A percentile compares a stretch with the other conserved stretches of the same genome.
phyloP scores from a whole-genome alignment of 2,888 invertebrate genomes.

The Acanthosepion pharaonis region DNA sequence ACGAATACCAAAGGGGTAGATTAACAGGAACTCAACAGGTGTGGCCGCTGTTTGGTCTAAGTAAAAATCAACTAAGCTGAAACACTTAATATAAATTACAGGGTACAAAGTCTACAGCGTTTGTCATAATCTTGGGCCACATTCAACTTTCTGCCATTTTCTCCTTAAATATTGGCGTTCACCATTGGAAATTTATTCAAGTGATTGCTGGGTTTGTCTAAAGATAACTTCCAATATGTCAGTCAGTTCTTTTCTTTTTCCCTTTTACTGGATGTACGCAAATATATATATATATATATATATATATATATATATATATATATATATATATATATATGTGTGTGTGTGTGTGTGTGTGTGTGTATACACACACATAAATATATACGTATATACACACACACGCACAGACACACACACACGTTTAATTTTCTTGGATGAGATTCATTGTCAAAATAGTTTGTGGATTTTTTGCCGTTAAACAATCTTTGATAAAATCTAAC shows the following conservation, averaged over 20 bases:
- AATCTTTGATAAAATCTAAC: no score
- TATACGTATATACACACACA: no score
- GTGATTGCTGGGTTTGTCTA: background rate
- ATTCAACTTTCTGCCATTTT: background rate
- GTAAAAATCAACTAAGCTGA: background rate
- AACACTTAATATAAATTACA: background rate
- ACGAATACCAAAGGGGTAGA: background rate
- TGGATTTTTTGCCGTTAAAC: no score
- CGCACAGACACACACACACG: no score
- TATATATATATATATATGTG: no score
- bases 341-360: no score
- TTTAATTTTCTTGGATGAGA: no score
- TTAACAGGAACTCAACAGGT: background rate
- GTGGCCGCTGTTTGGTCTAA: background rate
- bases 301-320: no score
- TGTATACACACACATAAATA: no score
- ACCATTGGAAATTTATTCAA: background rate
- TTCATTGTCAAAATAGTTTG: no score
- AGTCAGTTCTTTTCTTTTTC: background rate
- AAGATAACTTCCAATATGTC: background rate
- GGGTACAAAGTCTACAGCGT: background rate
- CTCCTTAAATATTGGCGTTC: background rate
- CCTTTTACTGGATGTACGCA: background rate
- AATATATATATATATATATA: background rate
- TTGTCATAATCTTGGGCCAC: background rate